phyloP scores from a whole-genome alignment of 1,140 invertebrate genomes.

The Drosophila tropicalis region DNA sequence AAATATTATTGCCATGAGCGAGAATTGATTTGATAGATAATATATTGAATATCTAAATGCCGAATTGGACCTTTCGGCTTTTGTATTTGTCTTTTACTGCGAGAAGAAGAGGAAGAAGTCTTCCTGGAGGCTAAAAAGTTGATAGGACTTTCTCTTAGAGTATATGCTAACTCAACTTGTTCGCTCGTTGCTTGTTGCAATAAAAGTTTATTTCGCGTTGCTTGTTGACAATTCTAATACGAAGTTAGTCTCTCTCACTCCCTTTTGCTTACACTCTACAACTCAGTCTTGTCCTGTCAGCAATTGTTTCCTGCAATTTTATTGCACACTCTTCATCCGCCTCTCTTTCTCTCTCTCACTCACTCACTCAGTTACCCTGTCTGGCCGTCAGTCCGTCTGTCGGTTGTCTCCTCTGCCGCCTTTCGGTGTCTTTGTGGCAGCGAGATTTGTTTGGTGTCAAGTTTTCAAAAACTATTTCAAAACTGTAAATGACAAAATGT shows the following conservation, averaged over 20 bases:
- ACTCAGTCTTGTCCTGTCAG: slow-evolving; percentile 54
- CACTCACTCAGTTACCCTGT: slow-evolving; percentile 1
- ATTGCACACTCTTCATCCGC: slow-evolving; percentile 40
- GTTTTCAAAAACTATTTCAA: slow-evolving; percentile 82
- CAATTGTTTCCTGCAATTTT: slow-evolving; percentile 77
- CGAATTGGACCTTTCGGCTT: too few species aligned
- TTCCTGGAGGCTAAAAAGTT: neutral
- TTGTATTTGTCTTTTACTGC: too few species aligned
- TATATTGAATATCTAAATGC: too few species aligned
- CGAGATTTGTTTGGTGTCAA: slow-evolving; percentile 75
- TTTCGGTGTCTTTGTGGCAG: slow-evolving; percentile 21
- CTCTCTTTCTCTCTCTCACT: neutral
- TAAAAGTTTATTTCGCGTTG: slow-evolving; percentile 80
- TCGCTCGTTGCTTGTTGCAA: slow-evolving; percentile 56
- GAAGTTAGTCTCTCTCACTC: slow-evolving; percentile 40
- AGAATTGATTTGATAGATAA: too few species aligned
- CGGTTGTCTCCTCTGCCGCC: neutral
- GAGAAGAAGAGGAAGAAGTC: too few species aligned
- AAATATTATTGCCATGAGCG: too few species aligned
- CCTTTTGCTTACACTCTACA: neutral
- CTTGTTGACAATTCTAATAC: slow-evolving; percentile 79
- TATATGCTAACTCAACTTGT: neutral
- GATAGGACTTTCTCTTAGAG: neutral
- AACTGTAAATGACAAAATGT: slow-evolving; percentile 83
- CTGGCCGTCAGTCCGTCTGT: slow-evolving; percentile 13